Conservation (phyloP, 2,797 vertebrate genomes). For the Cirrhinus mrigala region DNA sequence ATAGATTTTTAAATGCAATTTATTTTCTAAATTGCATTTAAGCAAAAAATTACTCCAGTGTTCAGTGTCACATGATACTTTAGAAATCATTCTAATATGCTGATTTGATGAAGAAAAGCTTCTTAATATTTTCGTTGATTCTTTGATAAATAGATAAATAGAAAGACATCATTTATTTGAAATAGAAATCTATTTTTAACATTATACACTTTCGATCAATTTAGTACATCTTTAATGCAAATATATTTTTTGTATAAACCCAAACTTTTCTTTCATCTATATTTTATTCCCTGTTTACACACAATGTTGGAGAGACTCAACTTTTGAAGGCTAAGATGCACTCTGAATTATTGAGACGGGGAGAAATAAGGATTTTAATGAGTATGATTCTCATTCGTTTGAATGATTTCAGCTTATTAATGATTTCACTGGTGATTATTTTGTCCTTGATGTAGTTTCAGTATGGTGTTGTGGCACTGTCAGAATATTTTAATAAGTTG, state of each 20-base stretch:
- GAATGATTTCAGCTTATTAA: neutral
- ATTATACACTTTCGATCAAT: neutral
- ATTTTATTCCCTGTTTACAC: neutral
- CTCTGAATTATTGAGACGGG: neutral
- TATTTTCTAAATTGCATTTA: neutral
- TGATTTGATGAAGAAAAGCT: neutral
- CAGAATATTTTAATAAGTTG: neutral
- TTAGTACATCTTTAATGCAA: neutral
- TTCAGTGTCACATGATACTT: neutral
- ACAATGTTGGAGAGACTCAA: neutral
- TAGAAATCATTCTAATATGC: neutral
- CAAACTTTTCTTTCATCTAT: neutral
- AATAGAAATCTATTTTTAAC: neutral
- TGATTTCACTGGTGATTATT: neutral
- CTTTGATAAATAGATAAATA: neutral
- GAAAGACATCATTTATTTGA: neutral
- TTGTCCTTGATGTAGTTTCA: slow-evolving; percentile 18
- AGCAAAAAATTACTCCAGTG: too few species aligned
- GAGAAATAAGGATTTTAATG: neutral
- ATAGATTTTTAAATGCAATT: neutral
- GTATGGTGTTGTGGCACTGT: slow-evolving; percentile 5
- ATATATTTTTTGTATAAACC: neutral
- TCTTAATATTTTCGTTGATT: too few species aligned
- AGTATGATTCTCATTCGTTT: slow-evolving; percentile 4
- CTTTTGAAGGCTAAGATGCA: neutral